Percentiles rank a stretch among this genome's conserved stretches.
Conservation (phyloP, 1,140 invertebrate species). For the Conus ventricosus region DNA sequence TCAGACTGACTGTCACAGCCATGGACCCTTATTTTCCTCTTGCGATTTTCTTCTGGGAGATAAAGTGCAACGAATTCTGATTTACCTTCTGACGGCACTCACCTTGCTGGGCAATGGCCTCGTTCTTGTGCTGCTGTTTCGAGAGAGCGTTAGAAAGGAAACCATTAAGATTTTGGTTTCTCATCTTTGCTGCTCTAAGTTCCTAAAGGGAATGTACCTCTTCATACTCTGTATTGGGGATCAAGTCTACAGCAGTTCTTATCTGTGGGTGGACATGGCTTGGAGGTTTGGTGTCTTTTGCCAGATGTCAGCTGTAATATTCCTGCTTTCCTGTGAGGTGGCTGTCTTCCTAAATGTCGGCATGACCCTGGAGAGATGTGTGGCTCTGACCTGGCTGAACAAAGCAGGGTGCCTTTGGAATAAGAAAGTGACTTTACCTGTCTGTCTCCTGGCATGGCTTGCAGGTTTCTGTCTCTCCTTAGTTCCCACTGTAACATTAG, state of each 20-base stretch:
- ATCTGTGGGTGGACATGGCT: conserved; percentile 16
- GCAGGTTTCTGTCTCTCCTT: conserved; percentile 26
- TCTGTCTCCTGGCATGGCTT: conserved; percentile 16
- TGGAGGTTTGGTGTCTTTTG: conserved; percentile 28
- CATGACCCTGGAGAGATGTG: not conserved
- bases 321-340: conserved; percentile 34
- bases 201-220: conserved; percentile 34
- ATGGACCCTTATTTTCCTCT: conserved; percentile 39
- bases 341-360: conserved; percentile 25
- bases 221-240: conserved; percentile 18
- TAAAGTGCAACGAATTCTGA: conserved; percentile 31
- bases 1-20: too few relatives aligned
- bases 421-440: not conserved
- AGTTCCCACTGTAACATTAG: not conserved
- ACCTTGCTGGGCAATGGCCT: conserved; percentile 49
- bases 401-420: not conserved
- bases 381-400: not conserved
- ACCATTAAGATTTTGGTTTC: conserved; percentile 22
- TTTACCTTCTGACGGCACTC: conserved; percentile 46
- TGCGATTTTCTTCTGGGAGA: conserved; percentile 48
- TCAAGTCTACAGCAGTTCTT: conserved; percentile 50
- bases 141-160: not conserved
- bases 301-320: conserved; percentile 29
- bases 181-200: conserved; percentile 42
- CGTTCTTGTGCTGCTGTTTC: conserved; percentile 22